Conservation (phyloP, 2,888 invertebrate species). For the Lasioglossum lativentre region DNA sequence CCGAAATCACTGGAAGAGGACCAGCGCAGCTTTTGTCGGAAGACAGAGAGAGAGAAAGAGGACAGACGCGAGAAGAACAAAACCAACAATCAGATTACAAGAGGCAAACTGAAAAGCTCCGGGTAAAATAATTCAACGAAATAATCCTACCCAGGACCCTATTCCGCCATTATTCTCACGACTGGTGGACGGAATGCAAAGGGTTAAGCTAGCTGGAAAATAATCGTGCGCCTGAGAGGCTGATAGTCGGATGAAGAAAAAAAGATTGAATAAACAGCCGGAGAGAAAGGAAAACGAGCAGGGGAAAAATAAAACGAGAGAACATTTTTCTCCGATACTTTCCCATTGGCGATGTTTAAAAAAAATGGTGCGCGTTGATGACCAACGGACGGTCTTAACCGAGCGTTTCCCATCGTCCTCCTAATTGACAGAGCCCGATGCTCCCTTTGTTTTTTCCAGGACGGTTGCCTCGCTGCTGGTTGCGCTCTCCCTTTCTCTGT, state of each 20-base stretch:
- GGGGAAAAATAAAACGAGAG: neutral
- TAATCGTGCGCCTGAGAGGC: constrained; percentile 5
- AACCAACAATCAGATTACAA: constrained; percentile 12
- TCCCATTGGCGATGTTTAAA: neutral
- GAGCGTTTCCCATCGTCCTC: constrained; percentile 60
- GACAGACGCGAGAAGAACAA: constrained; percentile 8
- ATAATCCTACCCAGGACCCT: constrained; percentile 9
- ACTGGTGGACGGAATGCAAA: neutral
- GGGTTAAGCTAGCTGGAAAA: constrained; percentile 11
- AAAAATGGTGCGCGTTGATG: constrained; percentile 12
- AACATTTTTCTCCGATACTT: neutral
- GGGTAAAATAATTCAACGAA: constrained; percentile 13
- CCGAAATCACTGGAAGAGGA: neutral
- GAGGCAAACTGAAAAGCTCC: constrained; percentile 3
- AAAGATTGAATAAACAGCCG: neutral
- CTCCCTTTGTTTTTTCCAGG: constrained; percentile 72
- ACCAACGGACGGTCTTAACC: constrained; percentile 23
- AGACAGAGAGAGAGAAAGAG: neutral
- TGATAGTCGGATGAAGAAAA: neutral
- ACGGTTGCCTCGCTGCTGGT: neutral
- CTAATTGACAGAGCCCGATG: constrained; percentile 78
- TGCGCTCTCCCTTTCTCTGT: neutral
- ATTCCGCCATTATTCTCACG: constrained; percentile 1
- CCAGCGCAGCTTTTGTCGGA: neutral
- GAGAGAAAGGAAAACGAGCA: neutral